A percentile compares a stretch with the other conserved stretches of the same genome.
Evolutionary conservation across 2,888 invertebrate species (phyloP).

Genomic region (Stenichneumon culpator): DNA sequence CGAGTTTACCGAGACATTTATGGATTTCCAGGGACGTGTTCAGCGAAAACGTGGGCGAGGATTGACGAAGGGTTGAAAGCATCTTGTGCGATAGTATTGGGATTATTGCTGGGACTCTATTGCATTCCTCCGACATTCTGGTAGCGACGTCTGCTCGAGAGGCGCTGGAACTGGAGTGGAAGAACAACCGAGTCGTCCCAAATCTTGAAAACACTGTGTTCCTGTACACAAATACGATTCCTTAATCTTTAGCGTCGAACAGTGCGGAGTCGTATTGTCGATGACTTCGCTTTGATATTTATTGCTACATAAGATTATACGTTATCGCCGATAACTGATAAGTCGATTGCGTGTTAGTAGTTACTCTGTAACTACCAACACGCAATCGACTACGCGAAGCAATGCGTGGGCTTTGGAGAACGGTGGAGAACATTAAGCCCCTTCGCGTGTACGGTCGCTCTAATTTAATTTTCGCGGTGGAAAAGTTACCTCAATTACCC

Average conservation of each 20-base stretch:
- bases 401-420: background rate
- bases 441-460: background rate
- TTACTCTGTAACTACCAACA: background rate
- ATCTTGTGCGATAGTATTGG: background rate
- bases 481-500: background rate
- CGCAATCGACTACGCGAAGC: background rate
- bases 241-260: background rate
- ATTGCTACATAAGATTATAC: background rate
- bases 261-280: background rate
- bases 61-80: background rate
- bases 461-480: background rate
- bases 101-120: background rate
- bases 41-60: background rate
- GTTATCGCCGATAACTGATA: background rate
- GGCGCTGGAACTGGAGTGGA: background rate
- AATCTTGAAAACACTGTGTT: background rate
- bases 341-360: no score
- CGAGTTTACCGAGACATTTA: background rate
- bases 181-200: background rate
- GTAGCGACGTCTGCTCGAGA: background rate
- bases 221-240: background rate
- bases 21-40: background rate
- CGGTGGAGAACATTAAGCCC: no score
- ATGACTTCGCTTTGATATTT: background rate
- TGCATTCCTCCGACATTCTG: background rate